Evolutionary conservation across 2,888 invertebrate species (phyloP).

Genomic region (Merodon equestris): DNA sequence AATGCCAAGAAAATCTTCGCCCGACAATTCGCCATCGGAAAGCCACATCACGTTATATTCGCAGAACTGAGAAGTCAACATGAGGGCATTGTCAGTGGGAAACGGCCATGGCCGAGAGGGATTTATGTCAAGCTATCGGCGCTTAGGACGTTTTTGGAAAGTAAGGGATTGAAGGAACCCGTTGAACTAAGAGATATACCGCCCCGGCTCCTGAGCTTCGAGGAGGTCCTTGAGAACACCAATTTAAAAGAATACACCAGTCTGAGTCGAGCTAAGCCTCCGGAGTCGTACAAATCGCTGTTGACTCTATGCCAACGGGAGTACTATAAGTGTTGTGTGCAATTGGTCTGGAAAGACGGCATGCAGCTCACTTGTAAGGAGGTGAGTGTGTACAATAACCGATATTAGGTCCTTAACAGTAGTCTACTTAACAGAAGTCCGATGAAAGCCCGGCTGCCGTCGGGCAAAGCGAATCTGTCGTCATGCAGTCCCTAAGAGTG

Average conservation of each 20-base stretch:
- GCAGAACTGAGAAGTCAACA: neutral
- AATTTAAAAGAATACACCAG: slow-evolving; percentile 43
- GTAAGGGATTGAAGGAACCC: slow-evolving; percentile 9
- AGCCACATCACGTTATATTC: neutral
- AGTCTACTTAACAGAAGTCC: no score
- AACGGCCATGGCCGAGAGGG: slow-evolving; percentile 10
- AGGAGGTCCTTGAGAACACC: slow-evolving; percentile 39
- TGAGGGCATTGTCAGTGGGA: neutral
- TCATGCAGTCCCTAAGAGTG: neutral
- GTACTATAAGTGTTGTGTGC: slow-evolving; percentile 29
- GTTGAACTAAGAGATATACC: slow-evolving; percentile 36
- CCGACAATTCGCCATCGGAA: neutral
- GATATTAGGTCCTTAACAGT: no score
- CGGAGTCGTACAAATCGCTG: slow-evolving; percentile 21
- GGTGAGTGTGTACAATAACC: neutral
- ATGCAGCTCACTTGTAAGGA: slow-evolving; percentile 14
- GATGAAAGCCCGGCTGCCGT: no score
- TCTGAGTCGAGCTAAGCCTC: slow-evolving; percentile 15
- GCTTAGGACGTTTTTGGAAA: neutral
- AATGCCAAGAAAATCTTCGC: slow-evolving; percentile 9
- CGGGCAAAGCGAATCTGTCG: neutral
- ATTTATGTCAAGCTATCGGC: neutral
- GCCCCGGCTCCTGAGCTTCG: slow-evolving; percentile 36
- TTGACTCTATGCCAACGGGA: slow-evolving; percentile 25
- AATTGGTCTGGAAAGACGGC: slow-evolving; percentile 32